Evolutionary conservation across 1,140 invertebrate genomes (phyloP).

Genomic region (Brachionus angularis): DNA sequence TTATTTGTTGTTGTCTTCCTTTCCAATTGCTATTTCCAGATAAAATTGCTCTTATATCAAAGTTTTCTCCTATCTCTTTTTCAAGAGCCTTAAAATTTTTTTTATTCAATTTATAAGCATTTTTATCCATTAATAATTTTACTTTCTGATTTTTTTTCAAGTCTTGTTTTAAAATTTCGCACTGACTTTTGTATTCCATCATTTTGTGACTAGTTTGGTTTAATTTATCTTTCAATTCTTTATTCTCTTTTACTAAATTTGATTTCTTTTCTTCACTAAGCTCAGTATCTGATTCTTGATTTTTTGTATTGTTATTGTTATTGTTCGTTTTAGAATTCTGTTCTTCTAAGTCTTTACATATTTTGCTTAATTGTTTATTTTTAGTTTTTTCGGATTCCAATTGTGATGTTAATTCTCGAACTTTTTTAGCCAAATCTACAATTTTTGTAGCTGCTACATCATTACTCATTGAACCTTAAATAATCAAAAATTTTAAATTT

Average conservation of each 20-base stretch:
- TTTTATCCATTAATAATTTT: not conserved
- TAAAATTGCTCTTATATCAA: conserved; percentile 53
- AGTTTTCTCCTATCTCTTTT: conserved; percentile 56
- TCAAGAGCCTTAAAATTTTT: conserved; percentile 49
- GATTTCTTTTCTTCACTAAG: conserved; percentile 41
- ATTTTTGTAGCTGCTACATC: conserved; percentile 56
- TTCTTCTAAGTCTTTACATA: conserved; percentile 53
- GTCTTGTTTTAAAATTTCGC: conserved; percentile 53
- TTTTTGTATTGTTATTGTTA: conserved; percentile 44
- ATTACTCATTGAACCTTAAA: conserved; percentile 43
- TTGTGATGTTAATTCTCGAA: conserved; percentile 54
- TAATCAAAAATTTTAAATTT: conserved; percentile 4
- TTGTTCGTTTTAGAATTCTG: conserved; percentile 48
- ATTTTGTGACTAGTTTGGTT: conserved; percentile 53
- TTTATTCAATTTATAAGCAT: not conserved
- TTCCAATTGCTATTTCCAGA: conserved; percentile 51
- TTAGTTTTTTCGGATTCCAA: conserved; percentile 55
- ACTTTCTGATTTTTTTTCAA: conserved; percentile 55
- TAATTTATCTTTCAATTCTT: conserved; percentile 46
- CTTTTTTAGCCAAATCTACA: conserved; percentile 57
- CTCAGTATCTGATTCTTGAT: conserved; percentile 43
- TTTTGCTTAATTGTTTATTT: conserved; percentile 52
- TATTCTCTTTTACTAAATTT: not conserved
- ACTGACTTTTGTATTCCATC: conserved; percentile 55
- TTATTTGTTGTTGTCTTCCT: conserved; percentile 55